phyloP scores from a whole-genome alignment of 2,797 vertebrate species.

The Hydrolagus colliei region DNA sequence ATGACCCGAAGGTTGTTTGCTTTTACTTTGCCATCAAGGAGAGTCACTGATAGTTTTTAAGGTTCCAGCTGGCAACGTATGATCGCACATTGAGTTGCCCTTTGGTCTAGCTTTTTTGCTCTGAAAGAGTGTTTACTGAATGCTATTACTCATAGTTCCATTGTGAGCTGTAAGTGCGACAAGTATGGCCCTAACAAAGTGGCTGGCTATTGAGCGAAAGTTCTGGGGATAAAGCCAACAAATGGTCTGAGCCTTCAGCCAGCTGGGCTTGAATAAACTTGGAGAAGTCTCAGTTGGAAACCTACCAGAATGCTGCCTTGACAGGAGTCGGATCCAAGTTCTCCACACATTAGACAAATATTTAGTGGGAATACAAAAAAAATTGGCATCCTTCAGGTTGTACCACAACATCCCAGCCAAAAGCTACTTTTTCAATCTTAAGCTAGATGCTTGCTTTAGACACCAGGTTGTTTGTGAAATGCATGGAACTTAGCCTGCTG shows the following conservation, averaged over 20 bases:
- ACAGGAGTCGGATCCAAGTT: background rate
- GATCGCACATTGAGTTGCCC: background rate
- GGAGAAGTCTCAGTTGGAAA: background rate
- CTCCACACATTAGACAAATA: background rate
- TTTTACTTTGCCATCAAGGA: background rate
- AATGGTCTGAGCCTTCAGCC: background rate
- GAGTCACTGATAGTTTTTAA: background rate
- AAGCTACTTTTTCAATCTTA: background rate
- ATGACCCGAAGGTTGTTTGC: background rate
- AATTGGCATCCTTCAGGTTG: background rate
- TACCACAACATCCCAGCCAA: background rate
- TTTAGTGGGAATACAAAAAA: background rate
- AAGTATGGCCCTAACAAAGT: background rate
- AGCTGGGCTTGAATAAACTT: background rate
- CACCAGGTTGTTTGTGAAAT: background rate
- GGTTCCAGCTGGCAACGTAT: background rate
- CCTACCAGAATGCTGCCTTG: background rate
- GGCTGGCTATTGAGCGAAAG: background rate
- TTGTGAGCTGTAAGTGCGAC: background rate
- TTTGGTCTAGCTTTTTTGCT: background rate
- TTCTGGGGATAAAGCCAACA: background rate
- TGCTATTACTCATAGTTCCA: background rate
- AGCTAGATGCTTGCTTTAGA: constrained; percentile 3
- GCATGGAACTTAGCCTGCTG: background rate
- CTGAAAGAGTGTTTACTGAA: background rate